phyloP scores from a whole-genome alignment of 2,113 vertebrate species.

The Glaucidium brasilianum region DNA sequence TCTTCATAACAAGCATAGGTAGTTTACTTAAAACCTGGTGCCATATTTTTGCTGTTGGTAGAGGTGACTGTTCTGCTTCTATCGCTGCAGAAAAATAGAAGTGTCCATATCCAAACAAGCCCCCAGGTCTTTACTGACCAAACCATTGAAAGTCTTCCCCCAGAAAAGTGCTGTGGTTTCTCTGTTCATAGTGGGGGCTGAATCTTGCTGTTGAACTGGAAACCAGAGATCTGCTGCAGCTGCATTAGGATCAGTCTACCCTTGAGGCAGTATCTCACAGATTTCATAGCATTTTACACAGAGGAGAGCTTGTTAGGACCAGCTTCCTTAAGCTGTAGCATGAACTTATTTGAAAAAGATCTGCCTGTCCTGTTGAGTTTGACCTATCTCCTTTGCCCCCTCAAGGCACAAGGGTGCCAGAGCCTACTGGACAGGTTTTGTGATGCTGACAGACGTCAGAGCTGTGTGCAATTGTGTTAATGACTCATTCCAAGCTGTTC shows the following conservation, averaged over 20 bases:
- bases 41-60: neutral
- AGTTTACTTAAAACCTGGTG: neutral
- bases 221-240: neutral
- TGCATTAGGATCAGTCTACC: neutral
- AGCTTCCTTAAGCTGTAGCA: neutral
- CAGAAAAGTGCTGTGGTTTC: neutral
- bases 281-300: neutral
- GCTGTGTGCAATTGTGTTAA: neutral
- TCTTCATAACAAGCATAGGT: accelerated
- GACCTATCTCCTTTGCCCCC: neutral
- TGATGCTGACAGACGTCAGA: neutral
- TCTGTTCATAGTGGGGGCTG: neutral
- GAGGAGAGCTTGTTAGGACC: neutral
- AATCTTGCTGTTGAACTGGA: neutral
- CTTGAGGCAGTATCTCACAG: no score
- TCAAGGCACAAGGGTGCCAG: neutral
- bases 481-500: neutral
- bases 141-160: neutral
- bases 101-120: neutral
- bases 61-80: neutral
- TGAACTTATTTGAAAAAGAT: neutral
- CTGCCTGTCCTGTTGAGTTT: neutral
- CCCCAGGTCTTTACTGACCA: neutral
- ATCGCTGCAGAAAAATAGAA: neutral
- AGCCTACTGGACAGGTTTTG: neutral